A percentile compares a stretch with the other conserved stretches of the same genome.
Conservation (phyloP, 1,140 invertebrate species). For the Rhopalosiphum maidis region DNA sequence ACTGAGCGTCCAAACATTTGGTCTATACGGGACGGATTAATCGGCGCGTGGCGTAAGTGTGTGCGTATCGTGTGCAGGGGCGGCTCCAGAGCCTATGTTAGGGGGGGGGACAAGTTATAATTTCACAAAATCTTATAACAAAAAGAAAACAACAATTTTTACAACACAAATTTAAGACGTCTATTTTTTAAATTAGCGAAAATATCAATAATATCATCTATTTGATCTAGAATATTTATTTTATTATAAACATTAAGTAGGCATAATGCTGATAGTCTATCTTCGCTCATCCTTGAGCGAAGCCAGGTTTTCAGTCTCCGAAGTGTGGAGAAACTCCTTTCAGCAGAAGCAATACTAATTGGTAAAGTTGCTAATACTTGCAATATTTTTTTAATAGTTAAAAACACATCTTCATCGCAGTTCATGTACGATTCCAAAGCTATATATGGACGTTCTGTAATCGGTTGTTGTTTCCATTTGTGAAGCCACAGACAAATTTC, state of each 20-base stretch:
- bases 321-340: constrained; percentile 17
- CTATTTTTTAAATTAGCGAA: not conserved
- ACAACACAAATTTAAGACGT: not conserved
- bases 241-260: constrained; percentile 15
- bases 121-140: not conserved
- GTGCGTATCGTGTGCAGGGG: too few relatives aligned
- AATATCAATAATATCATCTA: constrained; percentile 23
- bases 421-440: constrained; percentile 45
- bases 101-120: not conserved
- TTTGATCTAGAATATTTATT: constrained; percentile 15
- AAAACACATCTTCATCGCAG: too few relatives aligned
- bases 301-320: not conserved
- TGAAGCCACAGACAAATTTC: not conserved
- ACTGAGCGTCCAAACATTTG: too few relatives aligned
- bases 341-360: not conserved
- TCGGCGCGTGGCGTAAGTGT: too few relatives aligned
- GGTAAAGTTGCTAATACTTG: constrained; percentile 69
- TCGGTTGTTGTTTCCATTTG: not conserved
- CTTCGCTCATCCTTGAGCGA: not conserved
- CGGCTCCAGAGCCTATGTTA: not conserved
- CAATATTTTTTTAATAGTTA: constrained; percentile 62
- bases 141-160: not conserved
- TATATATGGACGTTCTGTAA: not conserved
- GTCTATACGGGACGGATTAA: too few relatives aligned
- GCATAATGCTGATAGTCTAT: constrained; percentile 27